A percentile compares a stretch with the other conserved stretches of the same genome.
Evolutionary conservation across 1,140 invertebrate species (phyloP).

Genomic region (Medauroidea extradentata): DNA sequence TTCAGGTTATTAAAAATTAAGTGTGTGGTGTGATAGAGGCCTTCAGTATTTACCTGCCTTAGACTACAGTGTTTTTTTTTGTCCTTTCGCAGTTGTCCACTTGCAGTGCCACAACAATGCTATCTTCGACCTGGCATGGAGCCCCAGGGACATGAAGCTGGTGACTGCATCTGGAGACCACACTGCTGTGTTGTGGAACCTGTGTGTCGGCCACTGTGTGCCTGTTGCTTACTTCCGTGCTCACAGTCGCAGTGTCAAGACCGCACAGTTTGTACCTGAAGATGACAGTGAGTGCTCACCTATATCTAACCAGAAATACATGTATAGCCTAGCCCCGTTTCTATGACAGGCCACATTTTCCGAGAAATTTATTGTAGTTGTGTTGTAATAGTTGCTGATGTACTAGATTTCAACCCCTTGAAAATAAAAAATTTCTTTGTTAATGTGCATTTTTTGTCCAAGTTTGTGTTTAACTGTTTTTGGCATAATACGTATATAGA

Average conservation of each 20-base stretch:
- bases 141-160: slow-evolving; percentile 65
- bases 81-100: slow-evolving; percentile 22
- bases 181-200: slow-evolving; percentile 69
- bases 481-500: too few relatives aligned
- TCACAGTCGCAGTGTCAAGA: slow-evolving; percentile 76
- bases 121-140: slow-evolving; percentile 85
- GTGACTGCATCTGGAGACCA: slow-evolving; percentile 84
- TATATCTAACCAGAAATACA: too few relatives aligned
- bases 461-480: too few relatives aligned
- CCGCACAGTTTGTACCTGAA: slow-evolving; percentile 60
- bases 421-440: too few relatives aligned
- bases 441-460: too few relatives aligned
- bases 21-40: too few relatives aligned
- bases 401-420: too few relatives aligned
- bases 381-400: too few relatives aligned
- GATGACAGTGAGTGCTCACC: slow-evolving; percentile 48
- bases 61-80: not conserved
- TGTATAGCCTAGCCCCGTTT: too few relatives aligned
- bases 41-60: slow-evolving; percentile 3
- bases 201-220: slow-evolving; percentile 44
- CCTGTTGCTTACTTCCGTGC: slow-evolving; percentile 58
- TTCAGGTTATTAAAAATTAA: too few relatives aligned
- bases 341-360: too few relatives aligned
- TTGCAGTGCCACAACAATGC: slow-evolving; percentile 76
- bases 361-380: too few relatives aligned